Base-by-base conservation (phyloP, 2,113 vertebrate genomes). In the Hydrolagus affinis region DNA sequence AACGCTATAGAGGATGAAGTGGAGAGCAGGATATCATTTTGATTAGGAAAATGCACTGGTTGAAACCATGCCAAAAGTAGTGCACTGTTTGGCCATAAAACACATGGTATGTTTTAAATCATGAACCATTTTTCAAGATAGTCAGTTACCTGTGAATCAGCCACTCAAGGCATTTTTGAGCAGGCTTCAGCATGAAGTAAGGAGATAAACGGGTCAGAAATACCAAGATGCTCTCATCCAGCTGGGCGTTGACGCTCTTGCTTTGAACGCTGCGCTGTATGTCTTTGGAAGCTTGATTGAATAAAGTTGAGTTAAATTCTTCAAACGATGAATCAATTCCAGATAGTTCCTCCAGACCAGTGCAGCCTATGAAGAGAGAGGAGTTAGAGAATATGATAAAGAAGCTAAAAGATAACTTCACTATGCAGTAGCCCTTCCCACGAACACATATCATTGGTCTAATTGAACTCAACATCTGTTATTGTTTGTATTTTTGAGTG, bases 121-220 rank as follows among this genome's bases (percentile, higher is more conserved):
- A 59, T 15, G 59, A 85, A 85, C 68, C 44, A 71, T 8, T 32
- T 11, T 9, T 32, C 11, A 8, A 25, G 21, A 30, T 30, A 28
- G 30, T 73, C 66, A 57, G n/a, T 80, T 93, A 99, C 97, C 98
- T 97, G 89, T 96, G 95, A 88, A 99, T 91, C 32, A 99, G 93
- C 98, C 98, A 99, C 86, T 99, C 97, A 11, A 99, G 92, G 90
- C 98, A 99, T 90, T 99, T 99, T 90, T 98, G 96, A 0, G 97
- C 96, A 11, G 98, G 97, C 32, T 95, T 97, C 60, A 99, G 94
- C 88, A 99, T 93, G 88, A 99, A 98, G 89, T 98, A 99, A 0
- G 98, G 97, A 0, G 95, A 97, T 19, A 98, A 88, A 30, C 96
- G 96, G 78, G 93, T 90, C 68, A 99, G 95, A 88, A 99, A 99